Evolutionary conservation across 2,888 invertebrate genomes (phyloP), one percentile per base, ranked within the genome.

Genomic region (Noctua comes): DNA sequence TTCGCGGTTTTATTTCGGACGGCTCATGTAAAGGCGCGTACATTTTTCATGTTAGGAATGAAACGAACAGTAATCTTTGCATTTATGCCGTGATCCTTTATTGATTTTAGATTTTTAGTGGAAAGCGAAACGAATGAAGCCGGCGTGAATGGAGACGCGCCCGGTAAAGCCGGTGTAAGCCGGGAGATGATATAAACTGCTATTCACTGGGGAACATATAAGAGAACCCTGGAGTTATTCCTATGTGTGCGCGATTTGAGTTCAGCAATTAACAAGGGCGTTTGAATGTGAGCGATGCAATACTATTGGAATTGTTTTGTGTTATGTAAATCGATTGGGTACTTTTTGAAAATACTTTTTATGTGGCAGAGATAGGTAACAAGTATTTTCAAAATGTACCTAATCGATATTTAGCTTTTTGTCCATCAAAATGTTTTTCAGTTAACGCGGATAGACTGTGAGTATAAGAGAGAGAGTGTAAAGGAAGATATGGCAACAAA

Each of bases 101-200:
- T 96, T 96, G 96, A 97, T 97, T 97, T 97, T 96, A 96, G 96
- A 96, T 97, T 97, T 96, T 96, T 96, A 96, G 96, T 95, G 94
- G 94, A 95, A 95, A 96, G 90, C 95, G 96, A 94, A 95, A 95
- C 96, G 96, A 96, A 96, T 97, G 96, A 96, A 96, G 94, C 93
- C 86, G 90, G 93, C 90, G 92, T 96, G 96, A 97, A 97, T 96
- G 95, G 96, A 96, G 96, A 96, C 95, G 95, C 93, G 96, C 92
- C 89, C 93, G 93, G 93, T 92, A 96, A 96, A 96, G 95, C 96
- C 95, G 94, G 75, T 92, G 95, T 96, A 96, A 97, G 96, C 96
- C 90, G 89, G 77, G 90, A 95, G 93, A 95, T 96, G 96, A 96
- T 96, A 96, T 96, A 96, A 95, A 96, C 94, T 95, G 93, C 93